Evolutionary conservation across 2,113 vertebrate species (phyloP).

Genomic region (Centrocercus urophasianus): DNA sequence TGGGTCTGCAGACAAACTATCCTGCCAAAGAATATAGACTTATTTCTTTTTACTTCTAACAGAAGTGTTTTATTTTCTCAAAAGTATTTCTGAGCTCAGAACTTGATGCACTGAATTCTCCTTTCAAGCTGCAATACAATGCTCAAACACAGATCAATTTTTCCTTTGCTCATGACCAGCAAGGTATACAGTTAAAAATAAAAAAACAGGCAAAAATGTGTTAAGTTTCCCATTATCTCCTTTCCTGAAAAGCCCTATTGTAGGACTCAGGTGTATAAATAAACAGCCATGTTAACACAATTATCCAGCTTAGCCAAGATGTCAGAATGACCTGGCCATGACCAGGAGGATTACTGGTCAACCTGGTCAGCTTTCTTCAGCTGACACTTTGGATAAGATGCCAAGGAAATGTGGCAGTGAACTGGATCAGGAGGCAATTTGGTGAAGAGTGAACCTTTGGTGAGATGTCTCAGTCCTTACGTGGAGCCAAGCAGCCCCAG

Average conservation of each 20-base stretch:
- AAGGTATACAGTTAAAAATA: not conserved
- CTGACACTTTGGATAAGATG: not conserved
- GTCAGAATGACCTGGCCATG: not conserved
- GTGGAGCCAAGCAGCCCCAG: not conserved
- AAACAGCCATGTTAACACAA: not conserved
- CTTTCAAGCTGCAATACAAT: not conserved
- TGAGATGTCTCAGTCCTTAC: not conserved
- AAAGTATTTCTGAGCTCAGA: not conserved
- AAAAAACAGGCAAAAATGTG: not conserved
- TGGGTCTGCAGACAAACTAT: not conserved
- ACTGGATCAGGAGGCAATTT: not conserved
- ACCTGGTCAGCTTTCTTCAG: not conserved
- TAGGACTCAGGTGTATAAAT: not conserved
- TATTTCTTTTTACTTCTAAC: not conserved
- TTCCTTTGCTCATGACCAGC: not conserved
- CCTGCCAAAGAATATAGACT: not conserved
- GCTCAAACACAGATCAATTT: not conserved
- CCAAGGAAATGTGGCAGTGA: not conserved
- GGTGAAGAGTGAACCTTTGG: not conserved
- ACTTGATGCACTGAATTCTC: not conserved
- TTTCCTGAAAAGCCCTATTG: not conserved
- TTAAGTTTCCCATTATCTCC: not conserved
- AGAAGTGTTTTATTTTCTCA: not conserved
- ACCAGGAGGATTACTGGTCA: not conserved
- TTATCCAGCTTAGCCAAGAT: not conserved